Conservation (phyloP, 2,113 vertebrate genomes). For the Aegotheles bennettii region DNA sequence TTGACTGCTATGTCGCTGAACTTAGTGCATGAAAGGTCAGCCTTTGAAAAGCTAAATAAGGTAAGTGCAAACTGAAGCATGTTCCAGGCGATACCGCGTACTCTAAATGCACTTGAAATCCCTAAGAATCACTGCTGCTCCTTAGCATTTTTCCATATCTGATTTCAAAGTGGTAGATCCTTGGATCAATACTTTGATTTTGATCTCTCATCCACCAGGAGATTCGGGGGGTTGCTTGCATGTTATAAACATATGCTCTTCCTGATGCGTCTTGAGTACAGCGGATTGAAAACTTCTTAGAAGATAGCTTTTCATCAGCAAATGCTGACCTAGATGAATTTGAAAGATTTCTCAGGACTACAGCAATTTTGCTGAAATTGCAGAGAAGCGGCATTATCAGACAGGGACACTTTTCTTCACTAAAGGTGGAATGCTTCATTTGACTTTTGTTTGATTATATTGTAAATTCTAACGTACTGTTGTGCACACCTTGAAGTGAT, state of each 20-base stretch:
- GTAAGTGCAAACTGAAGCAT: neutral
- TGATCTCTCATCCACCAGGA: neutral
- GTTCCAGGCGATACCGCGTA: neutral
- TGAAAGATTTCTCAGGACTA: neutral
- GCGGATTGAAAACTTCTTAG: neutral
- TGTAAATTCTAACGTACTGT: neutral
- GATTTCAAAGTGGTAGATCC: neutral
- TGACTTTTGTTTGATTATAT: neutral
- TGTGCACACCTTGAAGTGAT: neutral
- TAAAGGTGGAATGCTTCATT: neutral
- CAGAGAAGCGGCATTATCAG: neutral
- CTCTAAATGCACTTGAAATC: neutral
- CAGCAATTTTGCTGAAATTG: neutral
- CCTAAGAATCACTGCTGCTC: neutral
- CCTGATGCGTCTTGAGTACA: neutral
- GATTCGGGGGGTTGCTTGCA: neutral
- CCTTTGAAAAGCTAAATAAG: conserved; percentile 20
- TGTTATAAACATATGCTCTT: neutral
- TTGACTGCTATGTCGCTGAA: neutral
- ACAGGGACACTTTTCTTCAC: neutral
- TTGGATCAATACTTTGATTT: neutral
- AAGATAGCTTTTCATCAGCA: neutral
- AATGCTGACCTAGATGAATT: neutral
- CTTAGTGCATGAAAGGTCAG: neutral
- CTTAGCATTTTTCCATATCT: neutral